phyloP scores from a whole-genome alignment of 2,113 vertebrate genomes.

The Panurus biarmicus region DNA sequence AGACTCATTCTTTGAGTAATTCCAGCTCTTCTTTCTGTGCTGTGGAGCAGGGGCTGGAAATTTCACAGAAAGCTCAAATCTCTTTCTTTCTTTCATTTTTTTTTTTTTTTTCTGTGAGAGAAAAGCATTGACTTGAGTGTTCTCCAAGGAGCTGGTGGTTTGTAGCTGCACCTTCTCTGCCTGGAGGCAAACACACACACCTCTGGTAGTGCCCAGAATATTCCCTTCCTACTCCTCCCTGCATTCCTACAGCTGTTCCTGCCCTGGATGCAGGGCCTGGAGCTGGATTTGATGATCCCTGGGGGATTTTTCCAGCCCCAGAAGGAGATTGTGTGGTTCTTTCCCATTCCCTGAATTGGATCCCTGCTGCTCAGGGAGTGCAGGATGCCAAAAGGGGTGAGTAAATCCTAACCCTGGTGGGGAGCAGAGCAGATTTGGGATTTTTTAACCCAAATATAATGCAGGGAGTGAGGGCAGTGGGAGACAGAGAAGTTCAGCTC shows the following conservation, averaged over 20 bases:
- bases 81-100: background rate
- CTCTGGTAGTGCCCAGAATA: background rate
- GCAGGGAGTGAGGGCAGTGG: accelerated
- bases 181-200: background rate
- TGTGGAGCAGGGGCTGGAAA: background rate
- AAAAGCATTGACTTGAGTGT: background rate
- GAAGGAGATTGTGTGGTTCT: background rate
- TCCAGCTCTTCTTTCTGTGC: background rate
- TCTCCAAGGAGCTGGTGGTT: background rate
- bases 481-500: background rate
- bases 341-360: background rate
- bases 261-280: background rate
- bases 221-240: background rate
- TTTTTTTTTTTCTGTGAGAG: background rate
- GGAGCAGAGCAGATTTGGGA: background rate
- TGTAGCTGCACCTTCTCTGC: background rate
- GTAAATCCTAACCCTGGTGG: background rate
- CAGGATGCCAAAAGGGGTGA: background rate
- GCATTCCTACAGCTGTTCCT: background rate
- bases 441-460: background rate
- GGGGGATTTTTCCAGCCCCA: background rate
- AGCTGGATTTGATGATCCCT: background rate
- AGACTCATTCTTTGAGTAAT: background rate
- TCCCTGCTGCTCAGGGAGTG: background rate
- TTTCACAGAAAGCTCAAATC: background rate